A percentile compares a stretch with the other conserved stretches of the same genome.
These are phyloP conservation scores for Exephanes ischioxanthus DNA, from an alignment of 2,888 invertebrate species.

Conservation along the genomic window DNA sequence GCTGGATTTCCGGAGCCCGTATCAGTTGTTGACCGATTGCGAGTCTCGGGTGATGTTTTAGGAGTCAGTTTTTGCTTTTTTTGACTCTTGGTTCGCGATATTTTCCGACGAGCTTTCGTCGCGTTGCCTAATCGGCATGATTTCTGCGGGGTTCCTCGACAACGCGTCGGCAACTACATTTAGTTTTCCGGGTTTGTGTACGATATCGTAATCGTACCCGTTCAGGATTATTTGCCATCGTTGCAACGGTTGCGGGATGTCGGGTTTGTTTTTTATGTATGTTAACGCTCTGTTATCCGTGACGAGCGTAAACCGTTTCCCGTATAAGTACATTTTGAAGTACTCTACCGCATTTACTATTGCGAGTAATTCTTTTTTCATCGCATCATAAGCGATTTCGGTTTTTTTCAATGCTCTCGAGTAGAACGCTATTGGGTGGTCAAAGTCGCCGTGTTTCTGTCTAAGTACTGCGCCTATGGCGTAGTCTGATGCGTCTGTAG, in stretches of 20 bases:
- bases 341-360: slow-evolving; percentile 52
- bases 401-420: slow-evolving; percentile 73
- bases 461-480: slow-evolving; percentile 73
- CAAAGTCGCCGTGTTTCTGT: slow-evolving; percentile 73
- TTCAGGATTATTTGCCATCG: slow-evolving; percentile 46
- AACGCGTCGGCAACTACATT: slow-evolving; percentile 58
- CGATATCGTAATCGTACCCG: neutral
- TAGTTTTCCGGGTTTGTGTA: neutral
- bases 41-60: too few species aligned
- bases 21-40: too few species aligned
- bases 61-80: neutral
- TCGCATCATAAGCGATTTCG: slow-evolving; percentile 75
- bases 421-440: slow-evolving; percentile 76
- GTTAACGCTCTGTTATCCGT: slow-evolving; percentile 55
- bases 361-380: slow-evolving; percentile 78
- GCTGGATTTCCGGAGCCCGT: too few species aligned
- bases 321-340: slow-evolving; percentile 16
- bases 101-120: neutral
- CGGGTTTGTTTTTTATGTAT: slow-evolving; percentile 43
- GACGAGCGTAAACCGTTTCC: slow-evolving; percentile 26
- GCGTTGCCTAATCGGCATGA: slow-evolving; percentile 13
- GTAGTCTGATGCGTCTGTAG: slow-evolving; percentile 56
- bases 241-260: slow-evolving; percentile 44
- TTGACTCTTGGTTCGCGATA: neutral
- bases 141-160: slow-evolving; percentile 5